Evolutionary conservation across 30 jellyfish, hydroid and myxozoan species (phyloP).

Genomic region (Aurelia sp.): DNA sequence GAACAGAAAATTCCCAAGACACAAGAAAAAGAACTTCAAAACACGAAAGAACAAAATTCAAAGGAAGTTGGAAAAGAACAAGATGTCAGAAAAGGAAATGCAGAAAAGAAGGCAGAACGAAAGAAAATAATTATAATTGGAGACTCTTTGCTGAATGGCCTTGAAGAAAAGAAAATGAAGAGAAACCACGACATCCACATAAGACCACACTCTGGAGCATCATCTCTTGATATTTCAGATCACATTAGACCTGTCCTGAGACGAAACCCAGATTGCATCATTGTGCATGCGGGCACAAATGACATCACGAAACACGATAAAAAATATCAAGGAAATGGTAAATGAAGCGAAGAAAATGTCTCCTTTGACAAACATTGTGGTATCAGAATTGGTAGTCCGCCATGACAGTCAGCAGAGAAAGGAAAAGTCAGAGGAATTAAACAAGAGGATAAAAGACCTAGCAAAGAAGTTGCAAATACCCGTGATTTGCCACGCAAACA

Average conservation of each 20-base stretch:
- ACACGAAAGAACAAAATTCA: background rate
- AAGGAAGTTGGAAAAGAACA: background rate
- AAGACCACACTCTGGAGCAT: constrained; percentile 3
- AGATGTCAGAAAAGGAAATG: background rate
- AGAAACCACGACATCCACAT: background rate
- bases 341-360: background rate
- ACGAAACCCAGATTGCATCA: background rate
- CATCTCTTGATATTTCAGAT: background rate
- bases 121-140: background rate
- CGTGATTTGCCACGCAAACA: background rate
- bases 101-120: background rate
- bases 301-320: background rate
- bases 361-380: background rate
- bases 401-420: background rate
- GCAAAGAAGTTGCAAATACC: constrained; percentile 9
- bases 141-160: background rate
- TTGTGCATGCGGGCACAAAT: background rate
- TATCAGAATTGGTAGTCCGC: background rate
- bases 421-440: constrained; percentile 2
- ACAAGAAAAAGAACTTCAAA: constrained; percentile 1
- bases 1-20: constrained; percentile 7
- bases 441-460: constrained; percentile 15
- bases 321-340: background rate
- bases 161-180: background rate
- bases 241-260: background rate